Conservation (phyloP, 2,888 invertebrate species). For the Cerceris rybyensis region DNA sequence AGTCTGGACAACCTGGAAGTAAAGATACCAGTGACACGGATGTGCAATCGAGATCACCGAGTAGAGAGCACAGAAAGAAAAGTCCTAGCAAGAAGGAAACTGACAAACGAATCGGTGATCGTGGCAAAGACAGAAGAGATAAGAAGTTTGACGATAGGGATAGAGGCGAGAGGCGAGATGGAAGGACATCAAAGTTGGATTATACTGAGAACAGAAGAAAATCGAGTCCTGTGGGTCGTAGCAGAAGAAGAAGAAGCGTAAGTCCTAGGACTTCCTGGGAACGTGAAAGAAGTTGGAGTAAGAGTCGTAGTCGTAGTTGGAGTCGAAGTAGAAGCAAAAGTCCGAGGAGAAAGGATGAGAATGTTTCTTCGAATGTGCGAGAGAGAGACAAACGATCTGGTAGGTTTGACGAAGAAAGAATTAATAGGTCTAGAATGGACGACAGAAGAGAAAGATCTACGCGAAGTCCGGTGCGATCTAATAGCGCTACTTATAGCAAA, state of each 20-base stretch:
- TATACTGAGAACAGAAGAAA: constrained; percentile 64
- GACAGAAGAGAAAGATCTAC: constrained; percentile 72
- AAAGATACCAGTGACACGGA: constrained; percentile 54
- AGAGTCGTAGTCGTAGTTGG: constrained; percentile 73
- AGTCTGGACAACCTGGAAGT: constrained; percentile 3
- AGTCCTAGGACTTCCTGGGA: constrained; percentile 73
- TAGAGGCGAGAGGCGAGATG: constrained; percentile 46
- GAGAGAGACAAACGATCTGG: constrained; percentile 52
- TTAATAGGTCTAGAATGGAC: constrained; percentile 53
- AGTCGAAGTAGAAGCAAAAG: constrained; percentile 76
- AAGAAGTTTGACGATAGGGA: constrained; percentile 62
- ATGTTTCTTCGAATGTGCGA: constrained; percentile 20
- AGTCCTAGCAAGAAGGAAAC: constrained; percentile 70
- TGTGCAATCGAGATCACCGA: constrained; percentile 57
- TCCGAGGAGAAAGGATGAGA: constrained; percentile 72
- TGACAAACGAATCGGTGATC: constrained; percentile 67
- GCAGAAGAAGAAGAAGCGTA: constrained; percentile 56
- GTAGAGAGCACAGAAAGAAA: constrained; percentile 63
- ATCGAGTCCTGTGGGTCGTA: constrained; percentile 65
- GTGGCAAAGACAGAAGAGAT: constrained; percentile 63
- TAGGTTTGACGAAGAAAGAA: constrained; percentile 66
- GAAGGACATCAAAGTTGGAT: constrained; percentile 47
- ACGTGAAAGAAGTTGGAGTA: constrained; percentile 69
- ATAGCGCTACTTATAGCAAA: constrained; percentile 41
- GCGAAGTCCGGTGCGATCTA: constrained; percentile 71